phyloP scores from a whole-genome alignment of 1,140 invertebrate genomes.

The Aleiodes sp. region DNA sequence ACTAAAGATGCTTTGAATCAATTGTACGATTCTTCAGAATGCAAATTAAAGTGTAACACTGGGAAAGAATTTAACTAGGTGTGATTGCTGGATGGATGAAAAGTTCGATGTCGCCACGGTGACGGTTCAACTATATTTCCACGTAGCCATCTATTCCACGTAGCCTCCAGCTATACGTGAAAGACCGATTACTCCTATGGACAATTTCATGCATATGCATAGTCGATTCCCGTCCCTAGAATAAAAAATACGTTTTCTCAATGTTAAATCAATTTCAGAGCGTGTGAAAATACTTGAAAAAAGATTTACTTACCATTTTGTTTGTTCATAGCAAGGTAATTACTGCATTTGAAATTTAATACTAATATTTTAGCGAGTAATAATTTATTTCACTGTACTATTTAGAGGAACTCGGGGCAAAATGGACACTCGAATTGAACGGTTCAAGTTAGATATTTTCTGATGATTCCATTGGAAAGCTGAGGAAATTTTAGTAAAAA shows the following conservation, averaged over 20 bases:
- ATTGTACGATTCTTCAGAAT: neutral
- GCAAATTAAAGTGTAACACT: constrained; percentile 11
- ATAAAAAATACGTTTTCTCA: neutral
- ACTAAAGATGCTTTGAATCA: neutral
- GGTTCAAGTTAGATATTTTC: too few relatives aligned
- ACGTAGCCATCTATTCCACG: neutral
- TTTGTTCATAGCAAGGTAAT: too few relatives aligned
- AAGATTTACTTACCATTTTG: too few relatives aligned
- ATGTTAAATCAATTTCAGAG: constrained; percentile 16
- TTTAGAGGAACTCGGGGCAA: too few relatives aligned
- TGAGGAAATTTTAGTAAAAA: too few relatives aligned
- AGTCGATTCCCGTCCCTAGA: neutral
- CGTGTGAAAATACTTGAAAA: constrained; percentile 26
- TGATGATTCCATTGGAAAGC: too few relatives aligned
- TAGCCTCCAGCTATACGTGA: neutral
- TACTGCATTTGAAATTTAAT: too few relatives aligned
- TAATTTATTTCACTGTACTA: too few relatives aligned
- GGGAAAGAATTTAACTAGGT: neutral
- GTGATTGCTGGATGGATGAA: neutral
- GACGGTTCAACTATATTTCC: neutral
- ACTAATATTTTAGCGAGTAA: too few relatives aligned
- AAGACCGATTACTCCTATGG: neutral
- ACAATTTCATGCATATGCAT: constrained; percentile 10
- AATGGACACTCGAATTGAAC: too few relatives aligned
- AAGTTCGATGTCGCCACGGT: neutral